Evolutionary conservation across 2,888 invertebrate species (phyloP), one percentile per base, ranked within the genome.

Genomic region (Oscheius sp.): DNA sequence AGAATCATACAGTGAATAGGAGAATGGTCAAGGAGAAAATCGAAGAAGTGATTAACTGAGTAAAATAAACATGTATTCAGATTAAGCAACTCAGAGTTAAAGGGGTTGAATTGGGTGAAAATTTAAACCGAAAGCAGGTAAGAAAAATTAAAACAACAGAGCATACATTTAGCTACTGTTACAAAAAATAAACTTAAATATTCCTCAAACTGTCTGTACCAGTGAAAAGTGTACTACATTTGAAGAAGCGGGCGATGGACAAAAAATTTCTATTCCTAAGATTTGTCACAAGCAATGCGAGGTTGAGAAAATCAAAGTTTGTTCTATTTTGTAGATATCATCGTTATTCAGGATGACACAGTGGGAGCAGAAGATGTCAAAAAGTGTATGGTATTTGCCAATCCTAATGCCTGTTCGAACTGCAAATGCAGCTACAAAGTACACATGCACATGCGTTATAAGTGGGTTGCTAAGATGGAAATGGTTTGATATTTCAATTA

Each of bases 141-240:
- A 41, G 41, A 12, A 3, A 12, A 36, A 14, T 8, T 9, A 36
- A 36, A 36, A 36, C 28, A 5, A 51, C 12, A 14, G 41, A 66
- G 14, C n/a, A n/a, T n/a, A 36, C 36, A 9, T 36, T 36, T 36
- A 36, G 36, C n/a, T n/a, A n/a, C n/a, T n/a, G n/a, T n/a, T n/a
- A n/a, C n/a, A n/a, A n/a, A n/a, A n/a, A n/a, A n/a, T n/a, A 9
- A 36, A 36, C 8, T 36, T 36, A 9, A 14, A 36, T 36, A 36
- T 36, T 17, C 75, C 75, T 9, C 30, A 28, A 14, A 75, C 72
- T 17, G 75, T 73, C 14, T 75, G 75, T 51, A 64, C 62, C 2
- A 28, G 38, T 12, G 26, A 20, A 2, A 17, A 44, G 6, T 72
- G 72, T 41, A 36, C 8, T 9, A 9, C 36, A 9, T 14, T 36